phyloP scores from a whole-genome alignment of 2,113 vertebrate species.

The Dasypus novemcinctus region DNA sequence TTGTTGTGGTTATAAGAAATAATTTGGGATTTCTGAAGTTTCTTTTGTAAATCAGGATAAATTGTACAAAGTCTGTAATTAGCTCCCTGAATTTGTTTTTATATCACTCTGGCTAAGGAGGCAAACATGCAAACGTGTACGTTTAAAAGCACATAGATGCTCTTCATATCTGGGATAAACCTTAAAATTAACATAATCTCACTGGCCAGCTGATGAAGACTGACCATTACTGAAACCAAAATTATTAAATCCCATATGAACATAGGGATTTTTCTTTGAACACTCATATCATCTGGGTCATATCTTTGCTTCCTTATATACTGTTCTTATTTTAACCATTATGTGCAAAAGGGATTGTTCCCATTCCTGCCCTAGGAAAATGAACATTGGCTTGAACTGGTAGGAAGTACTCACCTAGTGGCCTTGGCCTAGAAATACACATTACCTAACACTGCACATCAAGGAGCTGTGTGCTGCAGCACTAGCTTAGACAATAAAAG shows the following conservation, averaged over 20 bases:
- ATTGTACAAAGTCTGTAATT: not conserved
- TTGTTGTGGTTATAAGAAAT: not conserved
- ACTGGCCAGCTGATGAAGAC: not conserved
- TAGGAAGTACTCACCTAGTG: not conserved
- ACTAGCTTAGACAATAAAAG: slow-evolving; percentile 8
- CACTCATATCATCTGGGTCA: not conserved
- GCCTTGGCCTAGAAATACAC: not conserved
- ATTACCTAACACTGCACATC: not conserved
- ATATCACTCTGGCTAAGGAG: not conserved
- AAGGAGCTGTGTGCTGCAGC: not conserved
- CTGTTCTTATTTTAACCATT: not conserved
- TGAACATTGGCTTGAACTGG: not conserved
- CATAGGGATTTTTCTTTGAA: not conserved
- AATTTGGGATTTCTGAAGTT: not conserved
- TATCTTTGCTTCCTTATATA: not conserved
- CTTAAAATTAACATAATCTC: slow-evolving; percentile 1
- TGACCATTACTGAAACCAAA: not conserved
- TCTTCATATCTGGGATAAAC: not conserved
- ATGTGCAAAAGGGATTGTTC: not conserved
- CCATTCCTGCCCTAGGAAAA: not conserved
- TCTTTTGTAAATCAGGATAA: slow-evolving; percentile 31
- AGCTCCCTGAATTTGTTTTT: not conserved
- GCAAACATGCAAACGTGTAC: not conserved
- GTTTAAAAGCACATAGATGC: not conserved
- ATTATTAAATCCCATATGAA: slow-evolving; percentile 4